These are phyloP conservation scores for Salvator merianae DNA, from an alignment of 2,113 vertebrate genomes.

Conservation along the genomic window DNA sequence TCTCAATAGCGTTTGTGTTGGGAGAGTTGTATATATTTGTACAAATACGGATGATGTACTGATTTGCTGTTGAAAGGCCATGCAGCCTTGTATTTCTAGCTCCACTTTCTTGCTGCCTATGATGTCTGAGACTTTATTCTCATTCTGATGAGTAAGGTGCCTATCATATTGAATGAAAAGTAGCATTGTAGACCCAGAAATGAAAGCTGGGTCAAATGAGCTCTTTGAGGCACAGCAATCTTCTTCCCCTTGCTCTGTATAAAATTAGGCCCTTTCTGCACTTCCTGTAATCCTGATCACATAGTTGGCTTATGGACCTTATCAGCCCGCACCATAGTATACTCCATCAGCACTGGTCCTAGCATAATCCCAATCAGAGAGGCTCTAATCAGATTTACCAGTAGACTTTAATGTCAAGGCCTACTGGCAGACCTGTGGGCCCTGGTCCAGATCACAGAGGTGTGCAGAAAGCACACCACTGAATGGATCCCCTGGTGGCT, in stretches of 20 bases:
- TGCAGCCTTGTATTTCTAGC: conserved; percentile 22
- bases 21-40: conserved; percentile 27
- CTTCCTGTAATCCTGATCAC: too few species aligned
- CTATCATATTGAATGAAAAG: conserved; percentile 36
- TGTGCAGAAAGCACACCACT: too few species aligned
- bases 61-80: conserved; percentile 47
- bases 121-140: conserved; percentile 48
- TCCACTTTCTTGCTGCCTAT: conserved; percentile 43
- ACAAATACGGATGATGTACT: conserved; percentile 30
- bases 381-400: too few species aligned
- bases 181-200: conserved; percentile 20
- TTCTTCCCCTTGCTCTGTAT: background rate
- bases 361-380: too few species aligned
- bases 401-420: too few species aligned
- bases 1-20: conserved; percentile 24
- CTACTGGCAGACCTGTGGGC: too few species aligned
- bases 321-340: too few species aligned
- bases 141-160: conserved; percentile 43
- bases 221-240: conserved; percentile 4
- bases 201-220: conserved; percentile 43
- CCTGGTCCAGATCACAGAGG: too few species aligned
- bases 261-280: too few species aligned
- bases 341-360: too few species aligned
- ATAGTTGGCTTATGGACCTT: too few species aligned
- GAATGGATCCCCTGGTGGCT: too few species aligned